Conservation (phyloP, 2,888 invertebrate species). For the Eledona agricola region DNA sequence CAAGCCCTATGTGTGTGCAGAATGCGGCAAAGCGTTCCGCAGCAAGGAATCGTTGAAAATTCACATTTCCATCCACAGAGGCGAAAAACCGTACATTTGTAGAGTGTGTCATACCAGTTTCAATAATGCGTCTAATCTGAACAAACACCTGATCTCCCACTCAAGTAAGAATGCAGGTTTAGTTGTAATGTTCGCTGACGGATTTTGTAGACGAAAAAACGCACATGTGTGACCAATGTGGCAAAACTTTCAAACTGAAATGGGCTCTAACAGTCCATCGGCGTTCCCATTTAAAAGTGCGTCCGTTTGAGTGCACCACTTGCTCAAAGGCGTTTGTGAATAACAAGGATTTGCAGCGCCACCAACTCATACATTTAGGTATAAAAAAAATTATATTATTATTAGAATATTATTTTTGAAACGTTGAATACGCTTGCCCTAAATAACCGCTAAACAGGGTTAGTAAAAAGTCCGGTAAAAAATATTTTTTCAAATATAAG, state of each 20-base stretch:
- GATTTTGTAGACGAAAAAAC: constrained; percentile 63
- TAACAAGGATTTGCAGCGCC: constrained; percentile 74
- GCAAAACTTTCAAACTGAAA: constrained; percentile 68
- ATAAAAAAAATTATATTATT: too few relatives aligned
- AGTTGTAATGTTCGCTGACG: not conserved
- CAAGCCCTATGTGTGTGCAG: constrained; percentile 66
- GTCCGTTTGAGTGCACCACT: constrained; percentile 69
- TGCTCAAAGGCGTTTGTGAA: constrained; percentile 76
- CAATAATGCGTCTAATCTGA: constrained; percentile 72
- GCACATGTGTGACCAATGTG: constrained; percentile 69
- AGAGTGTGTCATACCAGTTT: constrained; percentile 68
- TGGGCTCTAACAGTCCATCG: constrained; percentile 69
- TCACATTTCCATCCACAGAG: constrained; percentile 71
- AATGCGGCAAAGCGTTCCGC: constrained; percentile 71
- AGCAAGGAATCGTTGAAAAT: constrained; percentile 68
- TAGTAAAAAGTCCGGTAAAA: too few relatives aligned
- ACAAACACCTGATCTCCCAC: constrained; percentile 72
- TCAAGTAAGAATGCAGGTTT: constrained; percentile 59
- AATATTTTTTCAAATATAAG: too few relatives aligned
- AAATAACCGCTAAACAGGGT: too few relatives aligned
- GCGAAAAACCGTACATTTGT: constrained; percentile 71
- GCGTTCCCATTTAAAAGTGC: constrained; percentile 65
- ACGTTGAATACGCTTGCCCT: too few relatives aligned
- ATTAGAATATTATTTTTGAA: too few relatives aligned
- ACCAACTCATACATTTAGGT: constrained; percentile 76